phyloP scores from a whole-genome alignment of 2,888 invertebrate species.

The Eupeodes luniger region DNA sequence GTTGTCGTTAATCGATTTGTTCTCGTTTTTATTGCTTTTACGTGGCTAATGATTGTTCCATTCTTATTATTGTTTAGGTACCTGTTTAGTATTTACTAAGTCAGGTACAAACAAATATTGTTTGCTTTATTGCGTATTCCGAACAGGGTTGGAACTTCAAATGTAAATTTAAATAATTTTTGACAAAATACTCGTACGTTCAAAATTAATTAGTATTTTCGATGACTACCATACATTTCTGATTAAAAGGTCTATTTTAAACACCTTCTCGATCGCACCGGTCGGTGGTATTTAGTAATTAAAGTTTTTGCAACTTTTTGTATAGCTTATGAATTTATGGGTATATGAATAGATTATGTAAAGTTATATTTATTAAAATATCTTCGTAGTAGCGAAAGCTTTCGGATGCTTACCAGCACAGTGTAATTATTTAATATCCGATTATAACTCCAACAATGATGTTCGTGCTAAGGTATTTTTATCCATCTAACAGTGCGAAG shows the following conservation, averaged over 20 bases:
- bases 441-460: slow-evolving; percentile 34
- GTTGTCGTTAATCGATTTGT: slow-evolving; percentile 21
- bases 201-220: background rate
- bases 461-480: slow-evolving; percentile 30
- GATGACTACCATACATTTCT: no score
- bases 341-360: background rate
- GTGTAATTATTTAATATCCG: slow-evolving; percentile 55
- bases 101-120: background rate
- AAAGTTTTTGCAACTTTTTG: slow-evolving; percentile 13
- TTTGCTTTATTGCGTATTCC: background rate
- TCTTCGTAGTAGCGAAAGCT: slow-evolving; percentile 26
- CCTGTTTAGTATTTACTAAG: background rate
- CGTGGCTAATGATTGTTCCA: slow-evolving; percentile 25
- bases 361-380: background rate
- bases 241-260: no score
- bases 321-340: background rate
- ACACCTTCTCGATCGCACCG: no score
- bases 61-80: background rate
- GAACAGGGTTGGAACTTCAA: background rate
- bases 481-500: slow-evolving; percentile 51
- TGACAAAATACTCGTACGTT: background rate
- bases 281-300: background rate
- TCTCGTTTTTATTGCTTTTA: slow-evolving; percentile 31
- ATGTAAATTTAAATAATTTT: background rate
- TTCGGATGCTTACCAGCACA: slow-evolving; percentile 59